These are phyloP conservation scores for Furcifer pardalis DNA, from an alignment of 2,797 vertebrate genomes.

Conservation along the genomic window DNA sequence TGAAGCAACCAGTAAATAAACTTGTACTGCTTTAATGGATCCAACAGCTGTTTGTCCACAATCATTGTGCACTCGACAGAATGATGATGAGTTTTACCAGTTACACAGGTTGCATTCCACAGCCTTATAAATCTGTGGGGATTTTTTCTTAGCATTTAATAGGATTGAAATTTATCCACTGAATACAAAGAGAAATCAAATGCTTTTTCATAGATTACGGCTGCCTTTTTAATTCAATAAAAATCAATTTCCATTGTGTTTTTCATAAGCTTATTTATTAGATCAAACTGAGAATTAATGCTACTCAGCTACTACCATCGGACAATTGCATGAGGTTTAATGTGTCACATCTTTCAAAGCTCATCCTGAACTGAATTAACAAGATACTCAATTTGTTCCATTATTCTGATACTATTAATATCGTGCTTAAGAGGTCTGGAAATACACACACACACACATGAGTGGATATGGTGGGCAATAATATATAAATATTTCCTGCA, in stretches of 20 bases:
- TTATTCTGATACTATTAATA: neutral
- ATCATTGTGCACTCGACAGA: neutral
- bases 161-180: neutral
- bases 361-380: neutral
- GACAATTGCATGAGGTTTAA: conserved; percentile 3
- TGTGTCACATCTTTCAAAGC: conserved; percentile 9
- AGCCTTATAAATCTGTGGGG: neutral
- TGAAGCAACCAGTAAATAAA: neutral
- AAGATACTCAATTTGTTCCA: neutral
- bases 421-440: neutral
- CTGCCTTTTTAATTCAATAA: conserved; percentile 14
- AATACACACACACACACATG: no score
- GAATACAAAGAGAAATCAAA: neutral
- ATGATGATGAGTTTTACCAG: neutral
- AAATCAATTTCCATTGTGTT: conserved; percentile 29
- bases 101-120: neutral
- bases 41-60: neutral
- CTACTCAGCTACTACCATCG: neutral
- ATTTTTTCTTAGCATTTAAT: neutral
- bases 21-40: neutral
- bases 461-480: no score
- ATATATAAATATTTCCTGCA: no score
- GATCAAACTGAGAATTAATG: conserved; percentile 4
- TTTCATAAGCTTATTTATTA: conserved; percentile 4
- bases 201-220: neutral